Evolutionary conservation across 2,888 invertebrate species (phyloP), one percentile per base, ranked within the genome.

Genomic region (Danaus chrysippus): DNA sequence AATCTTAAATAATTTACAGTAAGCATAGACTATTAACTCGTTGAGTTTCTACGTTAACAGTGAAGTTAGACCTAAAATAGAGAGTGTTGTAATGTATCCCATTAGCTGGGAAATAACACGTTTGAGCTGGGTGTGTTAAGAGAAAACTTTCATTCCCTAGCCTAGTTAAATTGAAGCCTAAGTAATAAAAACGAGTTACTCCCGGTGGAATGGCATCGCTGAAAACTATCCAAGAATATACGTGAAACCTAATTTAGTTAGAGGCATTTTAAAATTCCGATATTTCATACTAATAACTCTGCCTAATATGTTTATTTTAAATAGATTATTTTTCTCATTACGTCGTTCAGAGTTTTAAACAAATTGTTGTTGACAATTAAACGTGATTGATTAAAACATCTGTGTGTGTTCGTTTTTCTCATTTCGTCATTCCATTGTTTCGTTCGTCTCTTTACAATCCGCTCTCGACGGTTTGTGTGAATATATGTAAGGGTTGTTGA

Each of bases 371-470:
- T 17, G 10, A 9, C 17, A 17, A 49, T 49, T 17, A 49, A 49
- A 17, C 3, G 3, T 49, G 17, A 9, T 49, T 49, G 17, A 49
- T 49, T 49, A 49, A 8, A 34, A 34, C 23, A 34, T 49, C 15
- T 44, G 54, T 46, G 42, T 15, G 55, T 61, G 46, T 60, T 60
- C 58, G 60, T 62, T 59, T 59, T 65, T 66, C 61, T 58, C 67
- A 65, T 69, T 67, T 65, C 63, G 58, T 71, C 73, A 76, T 82
- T 77, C 80, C 83, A 83, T 78, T 76, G 70, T 76, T 81, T 80
- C 80, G 79, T 70, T 78, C 10, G 77, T 81, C 81, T 81, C 81
- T 81, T 80, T 81, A 82, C 79, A 61, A 54, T 46, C 53, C 75
- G 76, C 75, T 81, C 79, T 77, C 83, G 71, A 71, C 71, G 68